phyloP scores from a whole-genome alignment of 1,140 invertebrate species.

The Neocloeon triangulifer region DNA sequence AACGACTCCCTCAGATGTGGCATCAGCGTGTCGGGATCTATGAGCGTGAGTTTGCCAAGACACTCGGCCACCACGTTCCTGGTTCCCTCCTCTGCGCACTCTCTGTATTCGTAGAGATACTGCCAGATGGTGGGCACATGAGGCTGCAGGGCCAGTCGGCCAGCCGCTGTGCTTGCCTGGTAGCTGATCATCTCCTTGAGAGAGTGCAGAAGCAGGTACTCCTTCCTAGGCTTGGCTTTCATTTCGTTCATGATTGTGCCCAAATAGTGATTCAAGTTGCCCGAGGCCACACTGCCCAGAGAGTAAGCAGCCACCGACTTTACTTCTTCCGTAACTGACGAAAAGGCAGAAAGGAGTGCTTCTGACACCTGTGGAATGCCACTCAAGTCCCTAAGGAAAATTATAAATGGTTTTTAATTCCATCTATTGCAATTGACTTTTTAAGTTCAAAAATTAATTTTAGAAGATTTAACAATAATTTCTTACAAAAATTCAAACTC shows the following conservation, averaged over 20 bases:
- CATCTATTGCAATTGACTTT: not conserved
- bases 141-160: constrained; percentile 55
- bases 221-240: constrained; percentile 74
- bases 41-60: constrained; percentile 87
- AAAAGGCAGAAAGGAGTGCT: constrained; percentile 52
- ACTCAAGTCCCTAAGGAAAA: constrained; percentile 56
- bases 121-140: constrained; percentile 78
- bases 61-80: constrained; percentile 97
- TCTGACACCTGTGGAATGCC: constrained; percentile 45
- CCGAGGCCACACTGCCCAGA: constrained; percentile 81
- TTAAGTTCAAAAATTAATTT: constrained; percentile 5
- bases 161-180: constrained; percentile 49
- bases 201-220: constrained; percentile 90
- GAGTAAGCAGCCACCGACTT: constrained; percentile 95
- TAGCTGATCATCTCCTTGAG: constrained; percentile 91
- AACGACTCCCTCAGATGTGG: constrained; percentile 58
- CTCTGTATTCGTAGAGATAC: constrained; percentile 77
- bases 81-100: constrained; percentile 90
- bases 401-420: constrained; percentile 5
- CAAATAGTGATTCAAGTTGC: constrained; percentile 80
- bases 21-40: constrained; percentile 65
- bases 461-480: constrained; percentile 7
- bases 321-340: constrained; percentile 57
- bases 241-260: constrained; percentile 91
- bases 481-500: too few relatives aligned